Conservation (phyloP, 2,888 invertebrate species). For the Biston stratarius region DNA sequence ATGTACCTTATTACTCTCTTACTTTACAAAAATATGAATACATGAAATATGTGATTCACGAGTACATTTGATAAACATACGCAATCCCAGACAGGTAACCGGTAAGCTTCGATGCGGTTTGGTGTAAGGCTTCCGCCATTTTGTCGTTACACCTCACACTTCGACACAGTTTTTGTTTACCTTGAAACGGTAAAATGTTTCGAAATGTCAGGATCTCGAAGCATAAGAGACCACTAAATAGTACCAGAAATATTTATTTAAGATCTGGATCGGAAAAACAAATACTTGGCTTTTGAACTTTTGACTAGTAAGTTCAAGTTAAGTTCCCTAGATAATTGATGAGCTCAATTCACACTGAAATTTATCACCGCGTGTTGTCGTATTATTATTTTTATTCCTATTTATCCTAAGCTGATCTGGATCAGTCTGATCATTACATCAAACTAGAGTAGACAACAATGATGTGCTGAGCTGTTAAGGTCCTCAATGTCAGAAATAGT, state of each 20-base stretch:
- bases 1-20: background rate
- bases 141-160: conserved; percentile 26
- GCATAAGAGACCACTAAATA: background rate
- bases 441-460: background rate
- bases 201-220: background rate
- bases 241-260: background rate
- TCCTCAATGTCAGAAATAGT: background rate
- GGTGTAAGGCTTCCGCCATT: conserved; percentile 37
- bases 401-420: background rate
- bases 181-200: conserved; percentile 1
- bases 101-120: conserved; percentile 33
- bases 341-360: background rate
- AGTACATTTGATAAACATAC: conserved; percentile 16
- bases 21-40: conserved; percentile 3
- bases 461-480: background rate
- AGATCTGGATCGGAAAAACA: background rate
- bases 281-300: too few relatives aligned
- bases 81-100: conserved; percentile 28
- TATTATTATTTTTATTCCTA: background rate
- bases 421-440: background rate
- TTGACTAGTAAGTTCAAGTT: too few relatives aligned
- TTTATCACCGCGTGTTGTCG: background rate
- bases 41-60: conserved; percentile 4
- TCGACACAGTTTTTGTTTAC: conserved; percentile 17
- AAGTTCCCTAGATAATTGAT: background rate